phyloP scores from a whole-genome alignment of 2,113 vertebrate genomes.

The Anhinga rufa region DNA sequence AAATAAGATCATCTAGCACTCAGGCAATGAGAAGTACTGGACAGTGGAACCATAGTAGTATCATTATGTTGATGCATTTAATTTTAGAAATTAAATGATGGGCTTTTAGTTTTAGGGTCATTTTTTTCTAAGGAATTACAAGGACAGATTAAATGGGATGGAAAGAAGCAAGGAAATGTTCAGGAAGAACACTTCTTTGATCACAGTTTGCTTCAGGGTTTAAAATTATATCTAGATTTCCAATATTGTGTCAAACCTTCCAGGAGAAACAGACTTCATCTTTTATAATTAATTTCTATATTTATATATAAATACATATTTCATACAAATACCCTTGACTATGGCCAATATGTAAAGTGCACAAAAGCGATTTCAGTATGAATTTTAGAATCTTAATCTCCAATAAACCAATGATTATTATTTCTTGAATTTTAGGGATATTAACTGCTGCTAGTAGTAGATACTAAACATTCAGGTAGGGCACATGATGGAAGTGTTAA shows the following conservation, averaged over 20 bases:
- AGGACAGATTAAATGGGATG: background rate
- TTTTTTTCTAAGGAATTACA: background rate
- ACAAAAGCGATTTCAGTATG: background rate
- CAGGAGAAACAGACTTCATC: background rate
- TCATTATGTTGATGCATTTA: background rate
- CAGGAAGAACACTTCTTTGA: background rate
- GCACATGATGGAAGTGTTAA: background rate
- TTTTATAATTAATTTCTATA: background rate
- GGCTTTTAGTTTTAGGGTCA: background rate
- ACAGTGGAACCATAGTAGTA: background rate
- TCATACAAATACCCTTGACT: background rate
- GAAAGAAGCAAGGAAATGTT: background rate
- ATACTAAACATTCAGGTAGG: background rate
- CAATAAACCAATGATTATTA: background rate
- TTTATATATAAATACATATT: background rate
- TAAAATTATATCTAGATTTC: background rate
- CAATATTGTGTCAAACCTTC: background rate
- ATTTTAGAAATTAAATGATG: background rate
- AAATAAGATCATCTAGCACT: slow-evolving; percentile 17
- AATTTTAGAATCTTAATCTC: background rate
- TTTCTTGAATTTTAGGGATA: background rate
- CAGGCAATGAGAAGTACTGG: background rate
- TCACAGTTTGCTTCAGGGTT: background rate
- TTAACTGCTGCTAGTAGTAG: background rate
- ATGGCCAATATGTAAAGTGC: background rate